Evolutionary conservation across 2,113 vertebrate genomes (phyloP), one percentile per base, ranked within the genome.

Genomic region (Cyphomyrus plagiostoma): DNA sequence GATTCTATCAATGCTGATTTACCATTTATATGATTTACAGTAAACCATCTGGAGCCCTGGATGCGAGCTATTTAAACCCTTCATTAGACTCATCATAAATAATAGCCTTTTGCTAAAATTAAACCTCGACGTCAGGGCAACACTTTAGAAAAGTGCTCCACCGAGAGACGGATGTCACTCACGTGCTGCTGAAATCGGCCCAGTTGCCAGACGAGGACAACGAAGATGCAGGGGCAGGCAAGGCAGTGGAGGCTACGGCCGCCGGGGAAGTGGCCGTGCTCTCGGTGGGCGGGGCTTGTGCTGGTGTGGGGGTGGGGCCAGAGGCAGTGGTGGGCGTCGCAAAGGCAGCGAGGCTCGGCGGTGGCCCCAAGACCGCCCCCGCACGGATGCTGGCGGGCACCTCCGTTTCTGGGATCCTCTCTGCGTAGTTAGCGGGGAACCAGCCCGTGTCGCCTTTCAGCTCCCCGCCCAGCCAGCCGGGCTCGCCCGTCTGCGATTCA

Each of bases 141-240:
- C 26, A 30, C 48, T 46, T 26, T 26, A 11, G 11, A n/a, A 49
- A 50, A 49, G 11, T 26, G 84, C 15, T 26, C 26, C 48, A 35
- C 15, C 1, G 13, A 6, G 50, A 87, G 83, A 15, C 46, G 49
- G 39, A 23, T 7, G 56, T 3, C 13, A 96, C 98, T 89, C 94
- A 99, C 98, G 98, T 99, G 92, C 98, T 98, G 94, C 96, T 99
- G 94, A 99, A 99, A 94, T 99, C 98, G 0, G 98, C 98, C 98
- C 98, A 99, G 96, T 99, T 99, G 91, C 96, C 98, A 92, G 97
- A 94, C 11, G 95, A 89, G 19, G 97, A 93, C 46, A 97, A 94
- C 0, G 96, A 88, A 2, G 95, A 90, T 77, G 93, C 1, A 1
- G 95, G 93, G 23, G 93, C 94, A 0, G 95, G 92, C 35, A 45